Base-by-base conservation (phyloP, 2,113 vertebrate genomes). In the Bambusicola thoracicus region DNA sequence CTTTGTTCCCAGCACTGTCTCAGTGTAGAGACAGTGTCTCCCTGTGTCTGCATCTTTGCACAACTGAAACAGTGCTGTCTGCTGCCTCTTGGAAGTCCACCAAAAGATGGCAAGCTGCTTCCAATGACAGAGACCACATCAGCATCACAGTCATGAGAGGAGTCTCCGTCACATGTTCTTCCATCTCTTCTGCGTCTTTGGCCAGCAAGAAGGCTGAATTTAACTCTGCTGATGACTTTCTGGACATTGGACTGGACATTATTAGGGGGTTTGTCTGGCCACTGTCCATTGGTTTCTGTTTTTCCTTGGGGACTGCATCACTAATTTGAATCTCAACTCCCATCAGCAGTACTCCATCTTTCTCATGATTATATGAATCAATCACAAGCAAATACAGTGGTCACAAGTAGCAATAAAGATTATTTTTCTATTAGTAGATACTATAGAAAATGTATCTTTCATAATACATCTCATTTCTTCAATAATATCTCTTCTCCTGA, bases 71-170 rank as follows among this genome's bases (percentile, higher is more conserved):
- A 82, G 40, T 34, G 73, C 55, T 88, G 46, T 49, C 61, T 61
- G 36, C 65, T 93, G 77, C 49, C 65, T 78, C 61, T 3, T 44
- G 32, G 44, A 44, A 66, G 58, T 87, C 27, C 58, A 46, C 32
- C 65, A 86, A 81, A 87, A 91, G 62, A 74, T 61, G 73, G 72
- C 70, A 84, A 89, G 17, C 75, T 85, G 30, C 70, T 73, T 74
- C 36, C 84, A 76, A 34, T 24, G 63, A 89, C 0, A 74, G 78
- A 59, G 70, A 78, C 32, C 74, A 78, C 24, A 3, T 1, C 6
- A 4, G 9, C 55, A 48, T 51, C 51, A 75, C 22, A 69, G n/a
- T 20, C 63, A 59, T 16, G 41, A 2, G 3, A 53, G 10, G 46
- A 36, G 20, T 53, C 44, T 82, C 48, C 46, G 8, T 34, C 48